These are phyloP conservation scores for Platorchestia sp. DNA, from an alignment of 1,140 invertebrate species.

Conservation along the genomic window DNA sequence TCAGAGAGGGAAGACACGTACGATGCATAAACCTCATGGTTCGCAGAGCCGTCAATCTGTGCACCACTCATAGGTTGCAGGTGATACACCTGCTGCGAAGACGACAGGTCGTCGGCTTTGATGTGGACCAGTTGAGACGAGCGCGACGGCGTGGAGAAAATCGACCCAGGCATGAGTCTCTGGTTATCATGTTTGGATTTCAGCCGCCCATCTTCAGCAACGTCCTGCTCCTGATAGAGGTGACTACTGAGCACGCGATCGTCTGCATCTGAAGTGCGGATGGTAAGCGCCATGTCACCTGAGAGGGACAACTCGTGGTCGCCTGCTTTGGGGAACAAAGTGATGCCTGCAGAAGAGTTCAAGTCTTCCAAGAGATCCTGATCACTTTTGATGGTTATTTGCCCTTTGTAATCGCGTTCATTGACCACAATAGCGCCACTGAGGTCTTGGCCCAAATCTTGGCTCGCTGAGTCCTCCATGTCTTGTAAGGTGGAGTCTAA, in stretches of 20 bases:
- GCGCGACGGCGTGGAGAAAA: neutral
- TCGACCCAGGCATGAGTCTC: neutral
- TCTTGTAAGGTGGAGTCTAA: neutral
- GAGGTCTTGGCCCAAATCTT: neutral
- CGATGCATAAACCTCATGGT: neutral
- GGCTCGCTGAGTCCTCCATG: neutral
- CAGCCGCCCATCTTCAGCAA: neutral
- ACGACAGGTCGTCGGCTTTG: slow-evolving; percentile 13
- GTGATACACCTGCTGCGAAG: neutral
- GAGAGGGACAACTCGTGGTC: slow-evolving; percentile 24
- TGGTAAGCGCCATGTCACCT: neutral
- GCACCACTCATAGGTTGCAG: neutral
- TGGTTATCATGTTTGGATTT: neutral
- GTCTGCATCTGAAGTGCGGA: neutral
- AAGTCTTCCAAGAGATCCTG: slow-evolving; percentile 41
- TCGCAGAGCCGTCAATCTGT: neutral
- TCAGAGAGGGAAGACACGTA: neutral
- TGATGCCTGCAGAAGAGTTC: neutral
- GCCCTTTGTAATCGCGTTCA: slow-evolving; percentile 33
- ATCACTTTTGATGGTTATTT: slow-evolving; percentile 28
- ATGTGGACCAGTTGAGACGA: neutral
- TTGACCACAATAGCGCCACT: neutral
- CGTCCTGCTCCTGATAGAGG: neutral
- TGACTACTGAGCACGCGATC: neutral
- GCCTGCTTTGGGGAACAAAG: neutral